These are phyloP conservation scores for Porites australiensis DNA, from an alignment of 64 coral and sea anemone species.

Conservation along the genomic window DNA sequence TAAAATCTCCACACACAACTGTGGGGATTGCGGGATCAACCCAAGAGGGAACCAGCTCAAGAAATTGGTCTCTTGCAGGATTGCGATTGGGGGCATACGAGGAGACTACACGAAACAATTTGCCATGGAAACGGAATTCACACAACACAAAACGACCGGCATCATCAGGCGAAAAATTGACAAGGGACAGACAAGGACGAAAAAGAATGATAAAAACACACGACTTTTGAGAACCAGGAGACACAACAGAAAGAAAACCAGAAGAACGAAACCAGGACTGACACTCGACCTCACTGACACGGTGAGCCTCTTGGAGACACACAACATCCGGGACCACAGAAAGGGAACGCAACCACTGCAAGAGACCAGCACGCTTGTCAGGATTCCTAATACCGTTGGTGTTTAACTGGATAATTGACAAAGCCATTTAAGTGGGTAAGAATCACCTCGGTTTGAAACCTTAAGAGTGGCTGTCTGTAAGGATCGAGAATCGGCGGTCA, in stretches of 20 bases:
- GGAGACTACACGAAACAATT: not conserved
- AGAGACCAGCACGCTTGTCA: not conserved
- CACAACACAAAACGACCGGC: constrained; percentile 12
- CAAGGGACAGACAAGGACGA: not conserved
- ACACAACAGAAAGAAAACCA: not conserved
- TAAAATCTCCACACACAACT: constrained; percentile 20
- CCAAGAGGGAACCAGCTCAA: not conserved
- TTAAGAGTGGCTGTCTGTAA: too few relatives aligned
- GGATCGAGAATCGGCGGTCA: too few relatives aligned
- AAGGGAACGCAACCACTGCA: not conserved
- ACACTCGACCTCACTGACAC: not conserved
- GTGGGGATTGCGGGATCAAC: constrained; percentile 12
- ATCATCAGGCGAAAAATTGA: not conserved
- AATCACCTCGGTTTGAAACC: not conserved
- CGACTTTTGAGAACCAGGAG: constrained; percentile 20
- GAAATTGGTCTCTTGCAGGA: not conserved
- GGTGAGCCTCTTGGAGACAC: constrained; percentile 66
- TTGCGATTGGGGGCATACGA: constrained; percentile 44
- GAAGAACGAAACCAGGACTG: constrained; percentile 20
- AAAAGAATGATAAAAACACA: constrained; percentile 39
- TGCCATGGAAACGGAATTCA: not conserved
- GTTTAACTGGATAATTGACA: not conserved
- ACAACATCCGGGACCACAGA: constrained; percentile 1
- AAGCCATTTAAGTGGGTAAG: not conserved
- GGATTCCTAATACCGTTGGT: not conserved